Conservation (phyloP, 2,797 vertebrate species). For the Simalia tracyae region DNA sequence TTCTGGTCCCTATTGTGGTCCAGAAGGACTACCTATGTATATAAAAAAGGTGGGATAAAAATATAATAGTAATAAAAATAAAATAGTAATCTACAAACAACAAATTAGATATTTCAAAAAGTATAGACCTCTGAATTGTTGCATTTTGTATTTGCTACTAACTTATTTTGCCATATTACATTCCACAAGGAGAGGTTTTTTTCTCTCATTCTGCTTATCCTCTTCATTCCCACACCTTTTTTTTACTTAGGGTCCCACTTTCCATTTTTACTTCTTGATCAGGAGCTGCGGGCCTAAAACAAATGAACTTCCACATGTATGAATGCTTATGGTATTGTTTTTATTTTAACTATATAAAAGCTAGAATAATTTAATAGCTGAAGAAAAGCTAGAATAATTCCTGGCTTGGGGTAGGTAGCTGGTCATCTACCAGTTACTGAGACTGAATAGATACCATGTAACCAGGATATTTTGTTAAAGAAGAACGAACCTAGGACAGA, state of each 20-base stretch:
- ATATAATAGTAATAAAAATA: background rate
- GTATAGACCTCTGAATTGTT: background rate
- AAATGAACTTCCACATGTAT: background rate
- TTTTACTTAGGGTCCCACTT: background rate
- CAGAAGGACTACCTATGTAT: background rate
- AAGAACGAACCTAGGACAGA: background rate
- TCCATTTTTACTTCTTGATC: background rate
- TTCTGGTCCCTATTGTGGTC: too few species aligned
- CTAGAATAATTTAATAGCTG: background rate
- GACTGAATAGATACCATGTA: background rate
- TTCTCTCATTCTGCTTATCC: background rate
- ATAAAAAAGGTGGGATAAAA: background rate
- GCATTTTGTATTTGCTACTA: background rate
- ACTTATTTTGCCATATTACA: background rate
- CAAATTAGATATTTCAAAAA: background rate
- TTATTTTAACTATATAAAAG: background rate
- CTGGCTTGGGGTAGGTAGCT: background rate
- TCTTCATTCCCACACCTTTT: background rate
- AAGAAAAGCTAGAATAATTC: background rate
- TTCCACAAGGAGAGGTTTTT: background rate
- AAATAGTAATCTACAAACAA: background rate
- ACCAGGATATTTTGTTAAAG: background rate
- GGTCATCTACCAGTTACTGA: background rate
- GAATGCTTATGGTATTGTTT: background rate
- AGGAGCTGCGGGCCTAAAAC: background rate